Evolutionary conservation across 1,140 invertebrate genomes (phyloP), one percentile per base, ranked within the genome.

Genomic region (Pristionchus pacificus): DNA sequence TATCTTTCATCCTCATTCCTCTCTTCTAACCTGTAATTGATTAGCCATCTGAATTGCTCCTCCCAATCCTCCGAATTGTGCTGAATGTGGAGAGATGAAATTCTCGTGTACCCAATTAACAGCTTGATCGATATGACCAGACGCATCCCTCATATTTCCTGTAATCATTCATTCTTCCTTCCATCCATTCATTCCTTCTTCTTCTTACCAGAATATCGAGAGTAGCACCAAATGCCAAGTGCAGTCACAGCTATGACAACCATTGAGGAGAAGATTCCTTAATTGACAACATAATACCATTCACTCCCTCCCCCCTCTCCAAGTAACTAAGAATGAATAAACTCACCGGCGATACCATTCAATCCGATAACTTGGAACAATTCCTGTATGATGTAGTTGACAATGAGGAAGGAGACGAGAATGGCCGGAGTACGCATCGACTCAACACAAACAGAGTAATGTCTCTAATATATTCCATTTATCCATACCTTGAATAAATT

Each of bases 381-480:
- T 64, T 83, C 81, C 67, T 83, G 81, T 72, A 80, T 83, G 30
- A 84, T 66, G 65, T 83, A 83, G 65, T 81, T 70, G 31, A 75
- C 64, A 57, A 83, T 74, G 68, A 84, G 73, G 19, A 84, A 58
- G 27, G 65, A 57, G 69, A 83, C 77, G 1, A 83, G 69, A 29
- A 84, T 80, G 3, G 82, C 83, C 29, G 81, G 81, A 0, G 81
- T 83, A 60, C 81, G 72, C 83, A 84, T 83, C 2, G 81, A 84
- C 69, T 49, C 6, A 49, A 49, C 19, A 19, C 19, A 49, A 49
- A 19, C 6, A 19, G 19, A 49, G 6, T 6, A 49, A 49, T 10
- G 38, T 6, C 6, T 6, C 6, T 10, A 10, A 49, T 19, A 49
- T 10, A 49, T 6, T 6, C 6, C 6, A 49, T 10, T 49, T 10